These are phyloP conservation scores for Styela clava DNA, from an alignment of 23 tunicate species.

Conservation along the genomic window DNA sequence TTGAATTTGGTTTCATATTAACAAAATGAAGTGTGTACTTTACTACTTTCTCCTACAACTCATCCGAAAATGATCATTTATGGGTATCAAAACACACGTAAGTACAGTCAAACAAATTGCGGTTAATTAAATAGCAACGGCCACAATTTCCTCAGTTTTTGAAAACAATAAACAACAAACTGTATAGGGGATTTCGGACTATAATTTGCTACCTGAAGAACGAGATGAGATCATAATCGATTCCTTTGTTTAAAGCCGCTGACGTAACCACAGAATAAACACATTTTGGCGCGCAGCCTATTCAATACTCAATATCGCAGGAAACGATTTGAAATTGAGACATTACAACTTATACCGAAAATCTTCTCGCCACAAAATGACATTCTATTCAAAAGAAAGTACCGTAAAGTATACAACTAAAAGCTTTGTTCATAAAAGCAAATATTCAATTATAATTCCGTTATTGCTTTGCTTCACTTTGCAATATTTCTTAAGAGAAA, in stretches of 20 bases:
- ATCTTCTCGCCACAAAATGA: no score
- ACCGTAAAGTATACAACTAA: no score
- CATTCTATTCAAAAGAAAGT: no score
- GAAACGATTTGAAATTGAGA: neutral
- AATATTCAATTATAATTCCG: no score
- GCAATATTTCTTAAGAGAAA: no score
- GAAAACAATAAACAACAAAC: neutral
- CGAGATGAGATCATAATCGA: neutral
- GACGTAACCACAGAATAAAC: neutral
- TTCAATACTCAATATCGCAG: neutral
- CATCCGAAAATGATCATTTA: no score
- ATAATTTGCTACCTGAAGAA: neutral
- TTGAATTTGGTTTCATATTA: no score
- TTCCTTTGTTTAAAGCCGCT: neutral
- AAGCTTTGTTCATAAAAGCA: no score
- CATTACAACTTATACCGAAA: neutral
- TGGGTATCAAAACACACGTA: no score
- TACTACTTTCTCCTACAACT: no score
- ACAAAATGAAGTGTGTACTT: no score
- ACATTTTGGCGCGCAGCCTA: neutral
- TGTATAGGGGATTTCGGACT: neutral
- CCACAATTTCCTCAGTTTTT: neutral
- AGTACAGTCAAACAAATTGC: neutral
- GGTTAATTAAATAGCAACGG: neutral
- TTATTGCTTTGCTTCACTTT: no score